Percentiles rank a stretch among this genome's conserved stretches.
Evolutionary conservation across 2,113 vertebrate species (phyloP).

Genomic region (Rhinoderma darwinii): DNA sequence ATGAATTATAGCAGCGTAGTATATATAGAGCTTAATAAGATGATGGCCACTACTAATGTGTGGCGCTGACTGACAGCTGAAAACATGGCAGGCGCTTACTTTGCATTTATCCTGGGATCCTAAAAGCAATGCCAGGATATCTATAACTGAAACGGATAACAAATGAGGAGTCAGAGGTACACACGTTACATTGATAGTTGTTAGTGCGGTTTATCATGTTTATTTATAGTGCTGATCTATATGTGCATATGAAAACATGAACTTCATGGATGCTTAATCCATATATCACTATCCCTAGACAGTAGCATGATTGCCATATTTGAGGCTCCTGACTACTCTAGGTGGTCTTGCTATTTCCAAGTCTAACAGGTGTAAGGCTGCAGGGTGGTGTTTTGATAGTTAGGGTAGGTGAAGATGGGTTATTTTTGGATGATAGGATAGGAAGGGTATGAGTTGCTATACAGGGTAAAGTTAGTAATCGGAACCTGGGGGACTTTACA

Average conservation of each 20-base stretch:
- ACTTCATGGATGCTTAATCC: constrained; percentile 7
- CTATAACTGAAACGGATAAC: constrained; percentile 7
- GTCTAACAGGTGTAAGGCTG: not conserved
- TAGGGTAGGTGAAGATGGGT: not conserved
- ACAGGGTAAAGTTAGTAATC: not conserved
- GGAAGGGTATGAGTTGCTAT: not conserved
- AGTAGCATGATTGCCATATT: not conserved
- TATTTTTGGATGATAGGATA: not conserved
- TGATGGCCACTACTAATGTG: not conserved
- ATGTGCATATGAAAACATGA: constrained; percentile 1
- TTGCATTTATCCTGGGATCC: not conserved
- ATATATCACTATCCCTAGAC: not conserved
- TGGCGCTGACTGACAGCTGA: not conserved
- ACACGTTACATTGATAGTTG: not conserved
- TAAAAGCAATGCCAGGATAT: not conserved
- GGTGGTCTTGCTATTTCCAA: not conserved
- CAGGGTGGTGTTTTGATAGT: not conserved
- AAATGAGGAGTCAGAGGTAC: not conserved
- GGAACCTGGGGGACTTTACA: not conserved
- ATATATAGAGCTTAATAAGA: not conserved
- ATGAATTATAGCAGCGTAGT: not conserved
- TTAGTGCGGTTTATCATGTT: not conserved
- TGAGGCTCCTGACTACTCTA: not conserved
- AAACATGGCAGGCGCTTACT: not conserved
- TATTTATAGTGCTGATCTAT: constrained; percentile 20